Percentiles rank a stretch among this genome's conserved stretches.
phyloP scores from a whole-genome alignment of 2,888 invertebrate genomes.

The Rhagophthalmus giganteus region DNA sequence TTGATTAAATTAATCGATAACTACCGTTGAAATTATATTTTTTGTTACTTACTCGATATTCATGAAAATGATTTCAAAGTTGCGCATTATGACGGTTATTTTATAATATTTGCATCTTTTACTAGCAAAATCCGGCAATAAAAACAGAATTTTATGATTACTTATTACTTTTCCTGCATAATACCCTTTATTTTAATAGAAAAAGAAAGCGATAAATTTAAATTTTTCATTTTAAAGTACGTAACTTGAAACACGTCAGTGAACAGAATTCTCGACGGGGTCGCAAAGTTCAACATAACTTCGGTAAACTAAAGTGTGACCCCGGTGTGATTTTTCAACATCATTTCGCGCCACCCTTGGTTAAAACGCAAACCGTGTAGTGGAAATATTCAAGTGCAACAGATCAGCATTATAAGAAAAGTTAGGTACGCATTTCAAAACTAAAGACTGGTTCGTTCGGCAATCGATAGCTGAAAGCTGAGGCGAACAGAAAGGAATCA shows the following conservation, averaged over 20 bases:
- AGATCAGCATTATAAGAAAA: conserved; percentile 33
- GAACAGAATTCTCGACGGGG: conserved; percentile 37
- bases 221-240: conserved; percentile 37
- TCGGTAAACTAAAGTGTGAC: conserved; percentile 42
- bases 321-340: conserved; percentile 45
- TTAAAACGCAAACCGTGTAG: conserved; percentile 48
- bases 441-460: conserved; percentile 10
- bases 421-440: conserved; percentile 23
- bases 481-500: conserved; percentile 14
- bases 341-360: conserved; percentile 43
- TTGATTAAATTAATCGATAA: too few species aligned
- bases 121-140: too few species aligned
- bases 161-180: conserved; percentile 16
- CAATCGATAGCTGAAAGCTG: conserved; percentile 18
- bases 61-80: too few species aligned
- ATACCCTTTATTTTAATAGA: conserved; percentile 16
- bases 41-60: too few species aligned
- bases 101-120: too few species aligned
- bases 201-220: conserved; percentile 34
- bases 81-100: too few species aligned
- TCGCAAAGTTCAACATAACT: conserved; percentile 38
- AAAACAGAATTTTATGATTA: conserved; percentile 9
- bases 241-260: conserved; percentile 42
- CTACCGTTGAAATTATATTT: too few species aligned
- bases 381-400: conserved; percentile 43